These are phyloP conservation scores for Pangasius mekongensis DNA, from an alignment of 2,797 vertebrate species.

Conservation along the genomic window DNA sequence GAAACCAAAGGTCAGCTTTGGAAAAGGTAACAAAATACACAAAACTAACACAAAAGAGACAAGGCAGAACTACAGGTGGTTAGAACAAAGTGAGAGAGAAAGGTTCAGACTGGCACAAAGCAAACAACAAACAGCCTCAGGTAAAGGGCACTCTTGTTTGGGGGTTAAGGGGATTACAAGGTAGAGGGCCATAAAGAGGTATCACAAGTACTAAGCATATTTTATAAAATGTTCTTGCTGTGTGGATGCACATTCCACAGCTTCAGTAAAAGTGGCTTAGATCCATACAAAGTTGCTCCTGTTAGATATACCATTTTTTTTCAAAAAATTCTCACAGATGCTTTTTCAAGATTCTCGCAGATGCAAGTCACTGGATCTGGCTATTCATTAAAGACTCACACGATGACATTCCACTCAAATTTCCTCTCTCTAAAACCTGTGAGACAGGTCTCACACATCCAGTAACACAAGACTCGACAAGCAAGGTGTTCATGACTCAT, in stretches of 20 bases:
- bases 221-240: background rate
- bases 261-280: background rate
- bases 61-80: conserved; percentile 21
- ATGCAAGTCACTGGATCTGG: background rate
- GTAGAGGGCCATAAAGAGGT: background rate
- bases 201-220: background rate
- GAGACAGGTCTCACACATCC: conserved; percentile 4
- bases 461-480: background rate
- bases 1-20: conserved; percentile 37
- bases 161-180: background rate
- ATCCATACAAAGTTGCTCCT: background rate
- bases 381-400: background rate
- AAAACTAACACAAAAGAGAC: background rate
- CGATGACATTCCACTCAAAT: background rate
- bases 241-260: conserved; percentile 2
- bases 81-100: conserved; percentile 25
- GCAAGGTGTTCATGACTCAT: background rate
- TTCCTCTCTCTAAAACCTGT: background rate
- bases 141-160: background rate
- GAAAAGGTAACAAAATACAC: conserved; percentile 14
- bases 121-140: conserved; percentile 6
- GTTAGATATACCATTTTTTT: background rate
- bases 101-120: background rate
- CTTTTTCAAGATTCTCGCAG: background rate
- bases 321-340: background rate